Percentiles rank a stretch among this genome's conserved stretches.
Evolutionary conservation across 1,140 invertebrate genomes (phyloP).

Genomic region (Dysdera silvatica): DNA sequence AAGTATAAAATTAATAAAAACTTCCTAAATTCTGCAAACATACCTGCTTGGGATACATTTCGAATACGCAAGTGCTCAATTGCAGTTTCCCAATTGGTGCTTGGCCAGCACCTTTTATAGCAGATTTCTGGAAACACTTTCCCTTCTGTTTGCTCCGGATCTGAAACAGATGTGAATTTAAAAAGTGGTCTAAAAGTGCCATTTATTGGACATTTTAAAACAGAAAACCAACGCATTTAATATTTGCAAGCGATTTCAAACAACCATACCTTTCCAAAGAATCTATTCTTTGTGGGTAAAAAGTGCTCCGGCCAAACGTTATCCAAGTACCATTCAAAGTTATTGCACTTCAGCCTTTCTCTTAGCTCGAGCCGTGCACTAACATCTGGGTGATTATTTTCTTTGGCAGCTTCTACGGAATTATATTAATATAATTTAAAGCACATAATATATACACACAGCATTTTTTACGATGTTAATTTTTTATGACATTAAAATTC

Average conservation of each 20-base stretch:
- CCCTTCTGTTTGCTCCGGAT: slow-evolving; percentile 48
- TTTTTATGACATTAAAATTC: too few relatives aligned
- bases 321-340: slow-evolving; percentile 91
- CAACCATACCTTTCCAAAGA: slow-evolving; percentile 63
- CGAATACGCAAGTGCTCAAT: slow-evolving; percentile 46
- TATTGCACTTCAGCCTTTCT: slow-evolving; percentile 70
- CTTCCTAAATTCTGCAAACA: too few relatives aligned
- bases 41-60: slow-evolving; percentile 48
- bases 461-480: too few relatives aligned
- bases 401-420: slow-evolving; percentile 52
- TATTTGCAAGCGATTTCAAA: not conserved
- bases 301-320: slow-evolving; percentile 71
- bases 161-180: slow-evolving; percentile 36
- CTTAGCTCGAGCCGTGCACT: slow-evolving; percentile 62
- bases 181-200: slow-evolving; percentile 29
- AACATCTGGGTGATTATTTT: slow-evolving; percentile 59
- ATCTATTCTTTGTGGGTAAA: slow-evolving; percentile 69
- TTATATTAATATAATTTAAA: too few relatives aligned
- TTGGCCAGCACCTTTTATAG: slow-evolving; percentile 47
- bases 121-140: slow-evolving; percentile 56
- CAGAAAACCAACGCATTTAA: not conserved
- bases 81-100: slow-evolving; percentile 57
- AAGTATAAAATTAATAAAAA: too few relatives aligned
- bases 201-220: slow-evolving; percentile 1
- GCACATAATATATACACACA: too few relatives aligned